Conservation (phyloP, 92 coral and sea anemone genomes). For the Diadumene lineata region DNA sequence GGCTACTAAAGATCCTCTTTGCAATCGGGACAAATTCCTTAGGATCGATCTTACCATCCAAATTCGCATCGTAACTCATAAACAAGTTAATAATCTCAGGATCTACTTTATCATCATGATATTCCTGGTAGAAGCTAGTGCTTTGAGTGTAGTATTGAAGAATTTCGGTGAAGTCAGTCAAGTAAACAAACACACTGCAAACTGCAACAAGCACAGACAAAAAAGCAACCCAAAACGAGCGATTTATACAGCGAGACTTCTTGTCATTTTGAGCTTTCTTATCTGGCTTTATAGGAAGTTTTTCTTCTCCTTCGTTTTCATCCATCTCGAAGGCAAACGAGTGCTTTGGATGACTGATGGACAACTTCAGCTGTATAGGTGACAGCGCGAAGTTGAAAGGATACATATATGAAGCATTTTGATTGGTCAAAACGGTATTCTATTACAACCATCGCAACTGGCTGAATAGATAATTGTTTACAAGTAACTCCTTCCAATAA, state of each 20-base stretch:
- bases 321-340: background rate
- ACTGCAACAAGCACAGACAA: slow-evolving; percentile 25
- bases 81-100: slow-evolving; percentile 65
- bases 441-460: slow-evolving; percentile 15
- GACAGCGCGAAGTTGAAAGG: background rate
- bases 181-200: slow-evolving; percentile 34
- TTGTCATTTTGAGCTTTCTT: slow-evolving; percentile 9
- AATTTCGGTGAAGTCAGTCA: slow-evolving; percentile 24
- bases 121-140: slow-evolving; percentile 8
- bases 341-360: no score
- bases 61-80: slow-evolving; percentile 73
- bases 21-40: slow-evolving; percentile 81
- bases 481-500: background rate
- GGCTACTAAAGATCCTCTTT: slow-evolving; percentile 59
- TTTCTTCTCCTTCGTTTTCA: background rate
- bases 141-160: background rate
- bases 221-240: background rate
- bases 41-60: slow-evolving; percentile 75
- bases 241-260: slow-evolving; percentile 2
- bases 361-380: slow-evolving; percentile 4
- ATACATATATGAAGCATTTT: background rate
- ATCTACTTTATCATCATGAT: slow-evolving; percentile 11
- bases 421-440: slow-evolving; percentile 26
- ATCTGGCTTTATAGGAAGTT: background rate
- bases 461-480: background rate